Evolutionary conservation across 2,113 vertebrate species (phyloP).

Genomic region (Maccullochella peelii): DNA sequence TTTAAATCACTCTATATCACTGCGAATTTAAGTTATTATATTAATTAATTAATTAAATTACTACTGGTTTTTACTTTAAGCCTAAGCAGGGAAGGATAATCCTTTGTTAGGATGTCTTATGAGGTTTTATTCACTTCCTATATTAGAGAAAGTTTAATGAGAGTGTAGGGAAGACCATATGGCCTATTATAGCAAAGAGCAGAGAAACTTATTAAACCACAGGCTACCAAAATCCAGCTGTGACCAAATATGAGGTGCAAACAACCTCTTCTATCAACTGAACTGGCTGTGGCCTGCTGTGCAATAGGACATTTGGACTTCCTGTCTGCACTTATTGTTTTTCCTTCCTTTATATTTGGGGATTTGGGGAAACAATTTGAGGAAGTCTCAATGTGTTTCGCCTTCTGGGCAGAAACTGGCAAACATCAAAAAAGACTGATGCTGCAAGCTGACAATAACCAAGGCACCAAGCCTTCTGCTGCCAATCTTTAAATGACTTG

Average conservation of each 20-base stretch:
- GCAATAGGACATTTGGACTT: not conserved
- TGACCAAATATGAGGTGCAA: not conserved
- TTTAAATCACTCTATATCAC: constrained; percentile 21
- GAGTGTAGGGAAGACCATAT: not conserved
- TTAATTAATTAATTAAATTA: constrained; percentile 18
- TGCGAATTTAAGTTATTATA: constrained; percentile 32
- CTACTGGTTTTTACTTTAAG: constrained; percentile 17
- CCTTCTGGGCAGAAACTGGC: not conserved
- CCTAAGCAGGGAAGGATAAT: constrained; percentile 4
- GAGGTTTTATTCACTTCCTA: constrained; percentile 2
- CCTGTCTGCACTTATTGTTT: constrained; percentile 1
- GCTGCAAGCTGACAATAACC: constrained; percentile 5
- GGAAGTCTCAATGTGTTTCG: constrained; percentile 17
- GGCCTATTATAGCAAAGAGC: not conserved
- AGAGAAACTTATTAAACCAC: not conserved
- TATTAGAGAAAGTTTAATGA: not conserved
- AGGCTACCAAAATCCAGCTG: not conserved
- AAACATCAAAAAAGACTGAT: constrained; percentile 10
- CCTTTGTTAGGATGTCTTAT: constrained; percentile 21
- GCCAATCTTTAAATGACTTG: constrained; percentile 15
- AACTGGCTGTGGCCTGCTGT: constrained; percentile 1
- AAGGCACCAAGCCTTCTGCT: constrained; percentile 14
- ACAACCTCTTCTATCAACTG: constrained; percentile 8
- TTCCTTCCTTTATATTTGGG: constrained; percentile 24
- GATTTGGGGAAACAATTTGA: constrained; percentile 51